These are phyloP conservation scores for Hypomecis atomaria DNA, from an alignment of 2,888 invertebrate genomes.

Conservation along the genomic window DNA sequence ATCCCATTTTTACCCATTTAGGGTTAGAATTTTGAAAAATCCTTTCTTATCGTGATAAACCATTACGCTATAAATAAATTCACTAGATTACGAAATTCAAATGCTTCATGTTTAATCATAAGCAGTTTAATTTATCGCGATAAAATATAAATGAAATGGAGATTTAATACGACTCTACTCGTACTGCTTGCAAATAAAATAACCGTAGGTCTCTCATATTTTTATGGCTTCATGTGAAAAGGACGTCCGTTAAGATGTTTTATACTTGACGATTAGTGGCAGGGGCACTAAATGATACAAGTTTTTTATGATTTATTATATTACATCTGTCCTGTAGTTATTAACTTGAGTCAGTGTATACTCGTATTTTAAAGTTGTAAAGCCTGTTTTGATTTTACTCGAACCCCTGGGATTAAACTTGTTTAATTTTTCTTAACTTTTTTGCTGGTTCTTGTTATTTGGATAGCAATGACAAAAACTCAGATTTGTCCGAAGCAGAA, in stretches of 20 bases:
- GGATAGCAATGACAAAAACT: background rate
- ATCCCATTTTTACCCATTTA: too few species aligned
- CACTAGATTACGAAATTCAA: background rate
- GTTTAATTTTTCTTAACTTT: slow-evolving; percentile 39
- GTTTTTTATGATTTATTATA: slow-evolving; percentile 40
- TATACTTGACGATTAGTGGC: slow-evolving; percentile 41
- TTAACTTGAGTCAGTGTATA: slow-evolving; percentile 18
- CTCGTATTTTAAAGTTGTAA: slow-evolving; percentile 25
- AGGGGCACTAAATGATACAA: slow-evolving; percentile 39
- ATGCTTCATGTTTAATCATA: background rate
- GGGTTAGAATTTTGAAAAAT: too few species aligned
- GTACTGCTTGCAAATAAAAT: slow-evolving; percentile 5
- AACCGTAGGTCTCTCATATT: slow-evolving; percentile 1
- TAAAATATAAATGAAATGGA: background rate
- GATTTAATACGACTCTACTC: background rate
- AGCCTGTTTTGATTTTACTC: slow-evolving; percentile 31
- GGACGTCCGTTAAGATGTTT: slow-evolving; percentile 41
- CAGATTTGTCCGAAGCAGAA: background rate
- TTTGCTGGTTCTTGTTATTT: background rate
- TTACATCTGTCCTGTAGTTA: slow-evolving; percentile 34
- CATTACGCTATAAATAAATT: too few species aligned
- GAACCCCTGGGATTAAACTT: slow-evolving; percentile 42
- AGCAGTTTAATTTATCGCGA: background rate
- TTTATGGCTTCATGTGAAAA: slow-evolving; percentile 33
- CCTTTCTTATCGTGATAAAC: too few species aligned